Evolutionary conservation across 2,888 invertebrate genomes (phyloP), one percentile per base, ranked within the genome.

Genomic region (Aleiodes leptofemur): DNA sequence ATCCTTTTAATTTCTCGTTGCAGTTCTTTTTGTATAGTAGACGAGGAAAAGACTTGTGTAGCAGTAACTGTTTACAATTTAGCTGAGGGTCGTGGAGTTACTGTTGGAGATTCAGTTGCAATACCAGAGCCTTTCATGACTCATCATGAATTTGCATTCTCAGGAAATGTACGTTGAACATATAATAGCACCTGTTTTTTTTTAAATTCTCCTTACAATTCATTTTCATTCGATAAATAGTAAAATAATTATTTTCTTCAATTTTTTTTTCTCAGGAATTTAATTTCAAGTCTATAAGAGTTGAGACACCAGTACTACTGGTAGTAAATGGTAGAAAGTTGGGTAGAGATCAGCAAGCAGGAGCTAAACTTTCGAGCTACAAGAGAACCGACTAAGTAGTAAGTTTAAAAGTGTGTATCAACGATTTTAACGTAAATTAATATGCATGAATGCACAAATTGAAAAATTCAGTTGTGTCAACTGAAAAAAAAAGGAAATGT

Each of bases 41-140:
- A 96, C 90, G 92, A 92, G 80, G 92, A 93, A 73, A 92, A 93
- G 90, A 91, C 91, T 1, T 95, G 96, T 85, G 90, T 94, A 66
- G 92, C 93, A 23, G 96, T 96, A 76, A 95, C 95, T 0, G 93
- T 97, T 61, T 97, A 96, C 90, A 97, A 97, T 91, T 92, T 96
- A 89, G 95, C 95, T 7, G 93, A 94, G 84, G 95, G 95, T 0
- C 93, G 93, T 86, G 96, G 96, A 56, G 94, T 95, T 71, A 95
- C 95, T 78, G 95, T 97, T 76, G 96, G 96, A 1, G 96, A 97
- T 90, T 92, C 94, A 38, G 94, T 97, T 13, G 94, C 95, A 8
- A 93, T 97, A 80, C 95, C 96, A 0, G 95, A 95, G 86, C 96
- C 96, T 0, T 91, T 89, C 81, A 87, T 95, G 53, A 91, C 92